Percentiles rank a stretch among this genome's conserved stretches.
These are phyloP conservation scores for Drosophila ustulata DNA, from an alignment of 2,888 invertebrate genomes.

Conservation along the genomic window DNA sequence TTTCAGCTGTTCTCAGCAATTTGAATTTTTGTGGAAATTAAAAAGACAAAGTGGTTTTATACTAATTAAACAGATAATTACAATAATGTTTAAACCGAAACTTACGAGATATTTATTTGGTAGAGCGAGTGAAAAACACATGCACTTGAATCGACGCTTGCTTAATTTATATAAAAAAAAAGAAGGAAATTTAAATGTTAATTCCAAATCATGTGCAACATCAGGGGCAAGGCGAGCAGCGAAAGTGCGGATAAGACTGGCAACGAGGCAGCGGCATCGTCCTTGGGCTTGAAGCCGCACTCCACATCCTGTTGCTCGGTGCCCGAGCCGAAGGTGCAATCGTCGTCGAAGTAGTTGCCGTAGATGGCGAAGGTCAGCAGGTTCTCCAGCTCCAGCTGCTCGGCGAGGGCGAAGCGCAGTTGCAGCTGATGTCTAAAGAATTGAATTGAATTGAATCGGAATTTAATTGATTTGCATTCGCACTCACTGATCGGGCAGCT, in stretches of 20 bases:
- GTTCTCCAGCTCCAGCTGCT: slow-evolving; percentile 43
- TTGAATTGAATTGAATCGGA: no score
- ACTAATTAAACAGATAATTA: no score
- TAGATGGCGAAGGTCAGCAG: slow-evolving; percentile 76
- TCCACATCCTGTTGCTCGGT: slow-evolving; percentile 27
- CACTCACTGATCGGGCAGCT: slow-evolving; percentile 34
- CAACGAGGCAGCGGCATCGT: slow-evolving; percentile 25
- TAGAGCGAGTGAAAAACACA: no score
- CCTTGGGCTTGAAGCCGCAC: slow-evolving; percentile 44
- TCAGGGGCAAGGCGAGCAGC: neutral
- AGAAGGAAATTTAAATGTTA: neutral
- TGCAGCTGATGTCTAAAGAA: slow-evolving; percentile 23
- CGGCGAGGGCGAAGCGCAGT: slow-evolving; percentile 53
- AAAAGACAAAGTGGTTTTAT: no score
- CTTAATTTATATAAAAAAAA: neutral
- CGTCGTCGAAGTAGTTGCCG: slow-evolving; percentile 76
- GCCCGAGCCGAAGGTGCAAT: slow-evolving; percentile 52
- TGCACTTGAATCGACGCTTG: no score
- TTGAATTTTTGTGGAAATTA: no score
- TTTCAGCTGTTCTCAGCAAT: no score
- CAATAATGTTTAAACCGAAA: no score
- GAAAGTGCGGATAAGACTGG: neutral
- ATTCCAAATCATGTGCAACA: neutral
- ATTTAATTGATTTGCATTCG: no score
- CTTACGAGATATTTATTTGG: no score